Evolutionary conservation across 2,888 invertebrate species (phyloP).

Genomic region (Oscheius sp.): DNA sequence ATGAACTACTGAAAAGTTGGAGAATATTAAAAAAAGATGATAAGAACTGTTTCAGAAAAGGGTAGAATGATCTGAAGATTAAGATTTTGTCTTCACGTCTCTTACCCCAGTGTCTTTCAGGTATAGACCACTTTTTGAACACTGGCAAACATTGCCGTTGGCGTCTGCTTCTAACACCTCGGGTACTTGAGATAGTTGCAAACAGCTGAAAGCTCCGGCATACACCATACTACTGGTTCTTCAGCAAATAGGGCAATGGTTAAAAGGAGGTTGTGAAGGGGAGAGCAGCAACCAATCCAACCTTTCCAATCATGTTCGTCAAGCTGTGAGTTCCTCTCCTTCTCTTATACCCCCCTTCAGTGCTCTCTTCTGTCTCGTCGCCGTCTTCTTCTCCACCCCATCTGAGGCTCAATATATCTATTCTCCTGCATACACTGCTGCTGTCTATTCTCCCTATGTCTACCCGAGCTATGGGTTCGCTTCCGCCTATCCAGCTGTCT

Average conservation of each 20-base stretch:
- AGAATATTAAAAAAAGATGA: too few species aligned
- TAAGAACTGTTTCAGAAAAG: too few species aligned
- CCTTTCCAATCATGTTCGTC: constrained; percentile 12
- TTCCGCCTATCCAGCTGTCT: constrained; percentile 18
- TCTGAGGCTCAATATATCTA: constrained; percentile 6
- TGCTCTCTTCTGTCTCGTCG: constrained; percentile 6
- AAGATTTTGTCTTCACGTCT: too few species aligned
- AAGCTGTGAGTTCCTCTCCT: constrained; percentile 3
- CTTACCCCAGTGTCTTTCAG: too few species aligned
- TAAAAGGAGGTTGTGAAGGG: too few species aligned
- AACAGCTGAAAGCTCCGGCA: not conserved
- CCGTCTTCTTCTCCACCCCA: not conserved
- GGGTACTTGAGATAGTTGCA: not conserved
- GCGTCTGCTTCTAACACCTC: constrained; percentile 1
- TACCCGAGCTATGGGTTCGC: constrained; percentile 6
- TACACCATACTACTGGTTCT: not conserved
- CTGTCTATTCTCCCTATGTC: constrained; percentile 17
- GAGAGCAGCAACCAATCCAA: not conserved
- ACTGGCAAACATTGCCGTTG: constrained; percentile 19
- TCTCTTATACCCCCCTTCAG: not conserved
- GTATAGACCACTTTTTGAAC: too few species aligned
- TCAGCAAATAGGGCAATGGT: not conserved
- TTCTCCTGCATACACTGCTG: not conserved
- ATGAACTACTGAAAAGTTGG: too few species aligned
- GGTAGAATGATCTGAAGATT: too few species aligned